Evolutionary conservation across 2,113 vertebrate species (phyloP), one percentile per base, ranked within the genome.

Genomic region (Gobiocypris rarus): DNA sequence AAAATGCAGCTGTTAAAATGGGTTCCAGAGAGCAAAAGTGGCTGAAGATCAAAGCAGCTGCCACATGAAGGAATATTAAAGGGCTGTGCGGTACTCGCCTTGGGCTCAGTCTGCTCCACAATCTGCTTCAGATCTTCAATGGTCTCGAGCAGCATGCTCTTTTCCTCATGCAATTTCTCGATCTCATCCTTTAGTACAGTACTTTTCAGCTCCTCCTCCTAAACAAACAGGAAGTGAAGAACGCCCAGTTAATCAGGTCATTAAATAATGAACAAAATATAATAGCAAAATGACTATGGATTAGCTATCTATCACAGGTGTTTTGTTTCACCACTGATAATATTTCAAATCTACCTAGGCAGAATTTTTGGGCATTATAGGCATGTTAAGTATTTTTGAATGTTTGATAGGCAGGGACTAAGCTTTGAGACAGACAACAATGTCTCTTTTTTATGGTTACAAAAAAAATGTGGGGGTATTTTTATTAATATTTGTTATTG

Each of bases 121-220:
- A 91, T 90, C 88, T 92, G 92, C 85, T 91, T 95, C 85, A 94
- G 87, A 89, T 95, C 93, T 73, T 94, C 91, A 28, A 93, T 93
- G 3, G 93, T 93, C 86, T 94, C 93, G 85, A 95, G 87, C 89
- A 95, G 85, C 91, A 93, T 91, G 87, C 81, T 92, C 89, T 91
- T 95, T 89, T 95, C 92, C 87, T 93, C 90, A 13, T 94, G 91
- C 24, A 94, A 91, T 87, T 92, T 92, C 84, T 93, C 91, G 0
- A 93, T 90, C 89, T 94, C 91, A 17, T 92, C 93, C 84, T 86
- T 92, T 78, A 93, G 86, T 4, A 81, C 82, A 14, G 75, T 48
- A n/a, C 80, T 86, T 26, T 73, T 82, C 34, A 92, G 85, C 75
- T 94, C 93, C 83, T 92, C 93, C 87, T 94, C 93, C 95, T 94